Evolutionary conservation across 2,797 vertebrate genomes (phyloP).

Genomic region (Melanogrammus aeglefinus): DNA sequence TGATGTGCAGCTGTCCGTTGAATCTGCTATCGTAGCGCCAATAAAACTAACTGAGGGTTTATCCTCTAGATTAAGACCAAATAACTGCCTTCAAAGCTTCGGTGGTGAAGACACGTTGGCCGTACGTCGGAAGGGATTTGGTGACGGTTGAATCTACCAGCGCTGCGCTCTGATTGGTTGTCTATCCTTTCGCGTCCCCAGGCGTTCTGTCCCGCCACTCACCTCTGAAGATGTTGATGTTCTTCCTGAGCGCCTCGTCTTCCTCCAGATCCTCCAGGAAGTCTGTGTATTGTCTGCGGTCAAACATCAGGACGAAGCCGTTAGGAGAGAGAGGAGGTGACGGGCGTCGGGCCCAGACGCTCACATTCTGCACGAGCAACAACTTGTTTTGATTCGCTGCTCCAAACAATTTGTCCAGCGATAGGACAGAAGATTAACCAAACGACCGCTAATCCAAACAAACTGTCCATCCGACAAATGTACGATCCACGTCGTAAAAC

Average conservation of each 20-base stretch:
- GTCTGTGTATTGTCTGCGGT: conserved; percentile 90
- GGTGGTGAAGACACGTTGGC: too few relatives aligned
- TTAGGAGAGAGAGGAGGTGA: background rate
- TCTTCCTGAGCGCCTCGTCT: conserved; percentile 92
- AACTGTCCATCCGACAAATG: background rate
- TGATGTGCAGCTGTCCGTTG: too few relatives aligned
- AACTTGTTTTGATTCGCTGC: background rate
- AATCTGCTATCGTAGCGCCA: too few relatives aligned
- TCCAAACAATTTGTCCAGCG: background rate
- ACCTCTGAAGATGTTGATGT: conserved; percentile 96
- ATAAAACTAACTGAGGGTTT: too few relatives aligned
- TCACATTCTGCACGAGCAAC: background rate
- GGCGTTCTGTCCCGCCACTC: conserved; percentile 40
- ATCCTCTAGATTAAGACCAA: too few relatives aligned
- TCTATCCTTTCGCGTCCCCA: too few relatives aligned
- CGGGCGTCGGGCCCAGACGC: background rate
- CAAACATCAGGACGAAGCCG: background rate
- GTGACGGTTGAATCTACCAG: too few relatives aligned
- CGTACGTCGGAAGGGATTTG: too few relatives aligned
- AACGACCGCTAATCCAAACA: background rate
- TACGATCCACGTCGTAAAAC: background rate
- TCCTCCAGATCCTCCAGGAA: conserved; percentile 98
- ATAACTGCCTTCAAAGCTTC: too few relatives aligned
- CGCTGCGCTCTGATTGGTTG: background rate
- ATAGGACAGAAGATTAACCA: background rate